Evolutionary conservation across 2,888 invertebrate genomes (phyloP), one percentile per base, ranked within the genome.

Genomic region (Oeneis ivallda): DNA sequence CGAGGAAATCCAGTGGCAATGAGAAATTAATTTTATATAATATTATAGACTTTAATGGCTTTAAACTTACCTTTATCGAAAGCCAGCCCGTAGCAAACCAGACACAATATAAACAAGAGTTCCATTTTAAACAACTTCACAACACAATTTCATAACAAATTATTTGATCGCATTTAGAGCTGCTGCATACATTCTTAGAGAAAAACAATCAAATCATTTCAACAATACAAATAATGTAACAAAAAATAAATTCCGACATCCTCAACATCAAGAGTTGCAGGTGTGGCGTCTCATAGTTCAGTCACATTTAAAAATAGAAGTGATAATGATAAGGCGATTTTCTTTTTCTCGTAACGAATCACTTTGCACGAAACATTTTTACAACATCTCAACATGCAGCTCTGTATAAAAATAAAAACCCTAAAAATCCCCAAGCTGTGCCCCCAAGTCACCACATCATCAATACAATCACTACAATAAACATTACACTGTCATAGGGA

Each of bases 51-150:
- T 26, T 26, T 26, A 5, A 26, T 56, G 6, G 32, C 10, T 41
- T 37, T 3, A 54, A 43, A 65, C 68, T 72, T 71, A 76, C 76
- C 77, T 74, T 77, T 77, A 72, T 77, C 77, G 62, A 76, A 77
- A 47, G 77, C 77, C 58, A 72, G 64, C 41, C 74, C 72, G n/a
- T 70, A 67, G 49, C 76, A 71, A 69, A 76, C 70, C 45, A 76
- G 66, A 65, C 72, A 76, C 68, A 76, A 70, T 71, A 77, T 66
- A 70, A 76, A 66, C 68, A 77, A 69, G 62, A 76, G 60, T 71
- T 71, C 72, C 77, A 76, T 77, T 65, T 71, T 75, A 58, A 62
- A 45, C 17, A 52, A 63, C 15, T 65, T 70, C 72, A 54, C 60
- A 52, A 61, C 34, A 49, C 49, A 17, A 13, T n/a, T 39, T 52